Conservation (phyloP, 2,113 vertebrate genomes). For the Triplophysa dalaica region DNA sequence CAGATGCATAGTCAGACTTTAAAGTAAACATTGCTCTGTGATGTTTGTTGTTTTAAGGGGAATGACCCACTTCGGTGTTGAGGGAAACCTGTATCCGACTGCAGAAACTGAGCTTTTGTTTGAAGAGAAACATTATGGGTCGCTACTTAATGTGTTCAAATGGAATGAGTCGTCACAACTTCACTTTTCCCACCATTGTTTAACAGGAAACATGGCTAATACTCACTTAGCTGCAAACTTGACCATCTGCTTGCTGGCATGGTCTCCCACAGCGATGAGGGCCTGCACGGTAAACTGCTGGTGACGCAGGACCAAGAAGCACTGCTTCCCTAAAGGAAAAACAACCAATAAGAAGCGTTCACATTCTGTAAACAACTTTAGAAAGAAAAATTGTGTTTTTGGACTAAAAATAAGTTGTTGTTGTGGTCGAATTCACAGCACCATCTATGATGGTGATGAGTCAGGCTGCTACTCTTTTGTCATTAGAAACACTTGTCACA, state of each 20-base stretch:
- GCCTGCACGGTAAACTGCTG: conserved; percentile 98
- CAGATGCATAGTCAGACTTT: conserved; percentile 54
- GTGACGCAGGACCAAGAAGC: conserved; percentile 96
- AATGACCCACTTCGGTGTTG: conserved; percentile 65
- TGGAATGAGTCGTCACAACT: conserved; percentile 77
- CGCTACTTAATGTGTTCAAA: conserved; percentile 89
- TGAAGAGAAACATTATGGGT: conserved; percentile 81
- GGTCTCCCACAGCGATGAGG: conserved; percentile 94
- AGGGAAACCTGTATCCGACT: conserved; percentile 42
- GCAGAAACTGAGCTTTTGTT: conserved; percentile 60
- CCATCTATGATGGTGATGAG: background rate
- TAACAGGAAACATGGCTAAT: conserved; percentile 88
- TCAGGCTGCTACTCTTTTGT: too few relatives aligned
- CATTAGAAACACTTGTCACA: too few relatives aligned
- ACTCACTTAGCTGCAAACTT: conserved; percentile 99
- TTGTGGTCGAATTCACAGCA: background rate
- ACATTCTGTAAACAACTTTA: conserved; percentile 1
- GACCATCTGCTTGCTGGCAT: conserved; percentile 99
- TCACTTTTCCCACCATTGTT: conserved; percentile 97
- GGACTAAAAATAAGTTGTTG: background rate
- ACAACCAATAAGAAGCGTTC: background rate
- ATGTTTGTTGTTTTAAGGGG: conserved; percentile 65
- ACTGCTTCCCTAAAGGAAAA: conserved; percentile 87
- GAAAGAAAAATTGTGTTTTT: background rate
- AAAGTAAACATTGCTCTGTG: conserved; percentile 53